Evolutionary conservation across 1,140 invertebrate species (phyloP), one percentile per base, ranked within the genome.

Genomic region (Temnothorax nylanderi): DNA sequence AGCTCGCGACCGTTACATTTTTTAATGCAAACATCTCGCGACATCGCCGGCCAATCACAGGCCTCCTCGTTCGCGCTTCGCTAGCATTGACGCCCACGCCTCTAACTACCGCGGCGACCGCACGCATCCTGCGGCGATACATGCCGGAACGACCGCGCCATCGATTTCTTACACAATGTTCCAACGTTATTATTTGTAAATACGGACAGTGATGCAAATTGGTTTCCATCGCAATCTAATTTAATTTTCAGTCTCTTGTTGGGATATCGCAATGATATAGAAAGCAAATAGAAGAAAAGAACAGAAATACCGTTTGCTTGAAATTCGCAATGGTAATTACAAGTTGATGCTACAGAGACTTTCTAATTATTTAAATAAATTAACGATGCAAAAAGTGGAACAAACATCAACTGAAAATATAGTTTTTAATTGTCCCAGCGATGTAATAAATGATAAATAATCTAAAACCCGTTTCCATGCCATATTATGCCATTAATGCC

Each of bases 291-390:
- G 5, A 21, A 21, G 26, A 26, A 26, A 26, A 47, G 26, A 69
- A 47, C 7, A 47, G 21, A 26, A 5, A 47, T 26, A 47, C 18
- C 41, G 8, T 2, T 47, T 69, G 18, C 11, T 13, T 44, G 13
- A 18, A 47, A 49, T 41, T 67, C 7, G 34, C 32, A 18, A 65
- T 37, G 34, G 8, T 21, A 49, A 69, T 69, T 18, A 32, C 11
- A 47, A 47, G 11, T 69, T 44, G 2, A 47, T 26, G 11, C 0
- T 21, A 26, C 21, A 2, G 1, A 47, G 2, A 49, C 7, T 69
- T 49, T 69, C 10, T 13, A 69, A 47, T 69, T 11, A 69, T 69
- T 69, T 32, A 49, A 49, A 6, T 69, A 69, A 69, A 47, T n/a
- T 11, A 18, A 18, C 21, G 6, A 32, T 49, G 13, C 41, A 32